Base-by-base conservation (phyloP, 1,140 invertebrate genomes). In the Danaus plexippus region DNA sequence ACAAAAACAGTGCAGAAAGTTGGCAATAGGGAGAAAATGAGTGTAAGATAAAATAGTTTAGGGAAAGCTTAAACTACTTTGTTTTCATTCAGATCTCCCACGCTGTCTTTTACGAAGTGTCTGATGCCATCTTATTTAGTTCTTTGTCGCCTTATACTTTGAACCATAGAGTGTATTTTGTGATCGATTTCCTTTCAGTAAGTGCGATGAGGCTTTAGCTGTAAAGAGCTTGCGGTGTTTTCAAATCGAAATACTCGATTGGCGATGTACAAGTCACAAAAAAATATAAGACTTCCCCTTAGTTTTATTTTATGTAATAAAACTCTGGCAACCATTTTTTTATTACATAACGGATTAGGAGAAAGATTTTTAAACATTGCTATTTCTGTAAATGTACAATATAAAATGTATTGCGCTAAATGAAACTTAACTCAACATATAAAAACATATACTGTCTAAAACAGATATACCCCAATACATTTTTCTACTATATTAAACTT, bases 221-320 rank as follows among this genome's bases (percentile, higher is more conserved):
- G 54, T 49, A 57, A 50, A 57, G 46, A 62, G 63, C 54, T 73
- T 76, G 73, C 66, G 73, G 73, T 76, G 66, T 73, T 73, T 76
- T 73, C 71, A 66, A 76, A 76, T 76, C 71, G 71, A 69, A 76
- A 69, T 63, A 67, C 60, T 64, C 58, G 60, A 66, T 75, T 66
- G 59, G 59, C 65, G 59, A 44, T 15, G 42, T 52, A 52, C 42
- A 18, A 32, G 13, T 52, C 43, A 12, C 15, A 12, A 10, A 13
- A 9, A 44, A 52, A 52, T n/a, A 11, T 52, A 5, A 12, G n/a
- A 42, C 32, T 43, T 12, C 9, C 10, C 15, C 9, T 50, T 9
- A 50, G n/a, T 50, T 32, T 3, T 6, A 32, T 32, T 32, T 32
- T 32, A 2, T 32, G 2, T 32, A 32, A 32, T 32, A 32, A 32